Conservation (phyloP, 2,797 vertebrate genomes). For the Scolopax bukidnonensis region DNA sequence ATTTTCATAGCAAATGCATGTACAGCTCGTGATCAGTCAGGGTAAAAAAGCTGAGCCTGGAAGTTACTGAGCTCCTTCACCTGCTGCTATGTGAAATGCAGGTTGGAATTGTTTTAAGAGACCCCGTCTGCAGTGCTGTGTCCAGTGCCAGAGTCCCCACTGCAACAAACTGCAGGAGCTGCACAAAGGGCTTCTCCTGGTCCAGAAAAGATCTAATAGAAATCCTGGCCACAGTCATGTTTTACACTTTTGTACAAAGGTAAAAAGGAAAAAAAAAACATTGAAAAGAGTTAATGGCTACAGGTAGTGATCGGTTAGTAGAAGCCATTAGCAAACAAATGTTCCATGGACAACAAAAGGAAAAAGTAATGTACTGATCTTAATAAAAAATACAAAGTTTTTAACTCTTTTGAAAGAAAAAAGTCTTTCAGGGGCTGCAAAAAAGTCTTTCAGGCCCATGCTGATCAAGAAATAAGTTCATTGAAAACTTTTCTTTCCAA, state of each 20-base stretch:
- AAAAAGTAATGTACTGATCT: background rate
- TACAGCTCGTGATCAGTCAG: background rate
- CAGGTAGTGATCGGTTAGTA: background rate
- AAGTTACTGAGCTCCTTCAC: background rate
- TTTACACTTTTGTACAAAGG: background rate
- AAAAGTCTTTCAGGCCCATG: no score
- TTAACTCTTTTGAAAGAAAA: background rate
- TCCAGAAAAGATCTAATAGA: background rate
- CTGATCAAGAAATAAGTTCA: background rate
- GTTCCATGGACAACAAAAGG: background rate
- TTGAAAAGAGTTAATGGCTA: background rate
- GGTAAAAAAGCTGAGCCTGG: background rate
- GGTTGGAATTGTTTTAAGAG: background rate
- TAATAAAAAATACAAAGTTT: background rate
- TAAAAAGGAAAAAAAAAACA: background rate
- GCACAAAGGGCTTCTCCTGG: background rate
- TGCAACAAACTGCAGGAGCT: background rate
- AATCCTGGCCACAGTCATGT: background rate
- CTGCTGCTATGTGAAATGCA: background rate
- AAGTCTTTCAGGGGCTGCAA: background rate
- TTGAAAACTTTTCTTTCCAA: background rate
- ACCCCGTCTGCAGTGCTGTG: background rate
- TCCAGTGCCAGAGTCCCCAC: background rate
- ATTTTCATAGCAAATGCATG: background rate
- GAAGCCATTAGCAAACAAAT: background rate